phyloP scores from a whole-genome alignment of 1,140 invertebrate species.

The Megathymus violae region DNA sequence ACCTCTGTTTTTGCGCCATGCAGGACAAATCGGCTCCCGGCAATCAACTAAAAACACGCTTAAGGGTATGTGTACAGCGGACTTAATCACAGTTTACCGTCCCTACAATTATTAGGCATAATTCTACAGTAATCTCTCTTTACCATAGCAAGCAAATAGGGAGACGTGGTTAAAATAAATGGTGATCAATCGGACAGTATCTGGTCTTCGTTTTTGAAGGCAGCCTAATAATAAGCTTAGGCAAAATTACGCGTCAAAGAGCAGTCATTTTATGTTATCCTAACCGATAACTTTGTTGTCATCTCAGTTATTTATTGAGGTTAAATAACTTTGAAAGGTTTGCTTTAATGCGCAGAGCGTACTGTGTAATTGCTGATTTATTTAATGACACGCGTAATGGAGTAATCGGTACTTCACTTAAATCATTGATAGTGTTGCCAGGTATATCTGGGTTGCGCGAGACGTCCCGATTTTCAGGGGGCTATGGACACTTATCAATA shows the following conservation, averaged over 20 bases:
- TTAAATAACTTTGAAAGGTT: conserved; percentile 31
- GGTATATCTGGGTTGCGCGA: no score
- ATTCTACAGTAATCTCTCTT: conserved; percentile 34
- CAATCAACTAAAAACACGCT: conserved; percentile 46
- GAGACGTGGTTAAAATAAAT: conserved; percentile 20
- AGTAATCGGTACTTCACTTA: not conserved
- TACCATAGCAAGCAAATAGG: conserved; percentile 34
- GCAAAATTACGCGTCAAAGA: conserved; percentile 30
- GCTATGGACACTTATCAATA: no score
- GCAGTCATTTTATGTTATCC: conserved; percentile 16
- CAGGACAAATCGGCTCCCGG: conserved; percentile 24
- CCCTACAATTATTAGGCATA: conserved; percentile 40
- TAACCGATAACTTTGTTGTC: conserved; percentile 32
- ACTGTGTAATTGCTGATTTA: not conserved
- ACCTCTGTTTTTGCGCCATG: not conserved
- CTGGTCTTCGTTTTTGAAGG: conserved; percentile 26
- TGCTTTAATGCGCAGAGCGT: conserved; percentile 13
- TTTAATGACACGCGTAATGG: conserved; percentile 1
- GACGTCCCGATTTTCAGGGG: no score
- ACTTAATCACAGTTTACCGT: conserved; percentile 31
- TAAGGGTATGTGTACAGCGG: conserved; percentile 44
- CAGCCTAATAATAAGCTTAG: conserved; percentile 26
- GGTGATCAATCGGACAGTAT: conserved; percentile 27
- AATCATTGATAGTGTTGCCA: no score
- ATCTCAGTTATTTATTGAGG: conserved; percentile 31